phyloP scores from a whole-genome alignment of 1,140 invertebrate genomes.

The Heliconius hermathena region DNA sequence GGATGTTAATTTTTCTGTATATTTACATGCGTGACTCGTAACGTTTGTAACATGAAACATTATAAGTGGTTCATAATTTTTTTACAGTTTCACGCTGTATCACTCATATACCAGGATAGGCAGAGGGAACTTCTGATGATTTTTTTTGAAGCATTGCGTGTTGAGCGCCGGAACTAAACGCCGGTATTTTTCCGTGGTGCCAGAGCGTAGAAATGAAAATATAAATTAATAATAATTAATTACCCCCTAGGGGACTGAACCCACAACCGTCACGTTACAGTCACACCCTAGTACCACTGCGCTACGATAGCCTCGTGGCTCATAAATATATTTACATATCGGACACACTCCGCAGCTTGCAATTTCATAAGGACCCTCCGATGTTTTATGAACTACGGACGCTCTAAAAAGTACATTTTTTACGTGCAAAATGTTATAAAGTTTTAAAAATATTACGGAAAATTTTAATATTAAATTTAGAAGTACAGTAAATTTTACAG shows the following conservation, averaged over 20 bases:
- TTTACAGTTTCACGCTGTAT: no score
- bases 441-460: neutral
- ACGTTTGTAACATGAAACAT: constrained; percentile 16
- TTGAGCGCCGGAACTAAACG: no score
- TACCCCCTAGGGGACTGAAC: no score
- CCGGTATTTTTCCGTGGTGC: no score
- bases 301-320: neutral
- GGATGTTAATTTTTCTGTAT: constrained; percentile 34
- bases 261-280: no score
- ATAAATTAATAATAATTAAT: no score
- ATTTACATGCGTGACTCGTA: constrained; percentile 21
- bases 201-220: no score
- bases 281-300: no score
- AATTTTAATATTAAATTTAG: neutral
- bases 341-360: constrained; percentile 17
- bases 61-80: constrained; percentile 4
- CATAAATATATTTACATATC: constrained; percentile 18
- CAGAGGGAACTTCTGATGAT: no score
- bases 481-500: neutral
- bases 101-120: no score
- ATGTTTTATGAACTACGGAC: constrained; percentile 17
- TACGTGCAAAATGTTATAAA: neutral
- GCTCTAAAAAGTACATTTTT: constrained; percentile 13
- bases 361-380: constrained; percentile 16
- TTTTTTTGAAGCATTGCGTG: no score